Base-by-base conservation (phyloP, 2,113 vertebrate species). In the Donacobius atricapilla region DNA sequence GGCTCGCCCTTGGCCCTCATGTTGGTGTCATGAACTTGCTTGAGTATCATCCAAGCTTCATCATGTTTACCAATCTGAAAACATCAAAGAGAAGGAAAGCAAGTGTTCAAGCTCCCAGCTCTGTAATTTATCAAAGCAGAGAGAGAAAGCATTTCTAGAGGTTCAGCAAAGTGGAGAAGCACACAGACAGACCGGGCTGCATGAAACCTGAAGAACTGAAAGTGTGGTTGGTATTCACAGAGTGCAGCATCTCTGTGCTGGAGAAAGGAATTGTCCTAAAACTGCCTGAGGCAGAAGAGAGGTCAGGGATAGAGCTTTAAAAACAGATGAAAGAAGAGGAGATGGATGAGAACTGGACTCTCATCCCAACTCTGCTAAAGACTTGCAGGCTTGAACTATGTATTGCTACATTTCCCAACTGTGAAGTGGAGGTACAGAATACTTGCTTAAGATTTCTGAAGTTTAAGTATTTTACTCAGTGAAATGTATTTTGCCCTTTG, bases 21-120 rank as follows among this genome's bases (percentile, higher is more conserved):
- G 97, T 99, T 99, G 94, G 99, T 99, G 96, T 99, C 99, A 11
- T 99, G 99, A 77, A 99, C 98, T 68, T 98, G 98, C 76, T 99
- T 98, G 90, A 99, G 98, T 86, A 99, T 98, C 99, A 99, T 99
- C 99, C 99, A 99, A 44, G 99, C 99, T 97, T 99, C 99, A 3
- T 99, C 99, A 0, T 99, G 99, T 85, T 99, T 98, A 15, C 99
- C 99, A 69, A 97, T 99, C 99, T 99, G 97, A 78, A 94, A 97
- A 91, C 78, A 90, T 1, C 85, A 94, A 95, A 76, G 57, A 37
- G 37, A 93, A 57, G 13, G 14, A 92, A 72, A 87, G 60, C 11
- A 89, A 86, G 27, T 37, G 20, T 28, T 91, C 7, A 7, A 37
- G 15, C 45, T 89, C 24, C 17, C 28, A 80, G 39, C 13, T 76